Base-by-base conservation (phyloP, 2,888 invertebrate genomes). In the Andrena haemorrhoa region DNA sequence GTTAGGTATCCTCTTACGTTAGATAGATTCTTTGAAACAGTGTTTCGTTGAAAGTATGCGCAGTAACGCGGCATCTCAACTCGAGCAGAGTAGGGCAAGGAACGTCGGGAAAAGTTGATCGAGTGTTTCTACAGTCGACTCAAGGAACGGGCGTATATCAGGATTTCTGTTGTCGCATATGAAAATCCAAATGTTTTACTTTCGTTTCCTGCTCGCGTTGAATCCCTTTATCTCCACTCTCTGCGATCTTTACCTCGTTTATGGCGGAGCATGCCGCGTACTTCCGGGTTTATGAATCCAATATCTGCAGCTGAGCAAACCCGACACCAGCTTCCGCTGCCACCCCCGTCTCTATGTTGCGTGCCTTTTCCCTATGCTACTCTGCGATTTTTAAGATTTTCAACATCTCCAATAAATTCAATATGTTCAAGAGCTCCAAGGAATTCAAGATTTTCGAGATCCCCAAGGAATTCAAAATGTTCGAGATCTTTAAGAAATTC, bases 281-380 rank as follows among this genome's bases (percentile, higher is more conserved):
- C 56, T 76, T 75, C 73, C 56, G 69, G 68, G 33, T 79, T 79
- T 82, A 85, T 82, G 75, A 84, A 85, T 76, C 77, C 82, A 85
- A 84, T 84, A 84, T 84, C 84, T 71, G 49, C 23, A 65, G 23
- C 58, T 49, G 53, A 70, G 70, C 1, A 63, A 79, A 35, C 33
- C 53, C n/a, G 33, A 53, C 68, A 49, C 16, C 23, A 60, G 64
- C 47, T 64, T 64, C 64, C 63, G 20, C 2, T 64, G 26, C 35
- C 49, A 51, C 29, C 33, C 64, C 61, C 41, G 26, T n/a, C 41
- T 26, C 26, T 20, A n/a, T 10, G n/a, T 72, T 64, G 53, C 47
- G 58, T 20, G 29, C 16, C 10, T 41, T n/a, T 41, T 6, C 3
- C 5, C 10, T 26, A 41, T 20, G 29, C 7, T 3, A 12, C 4